Percentiles rank a stretch among this genome's conserved stretches.
These are phyloP conservation scores for Squalus acanthias DNA, from an alignment of 2,797 vertebrate genomes.

Conservation along the genomic window DNA sequence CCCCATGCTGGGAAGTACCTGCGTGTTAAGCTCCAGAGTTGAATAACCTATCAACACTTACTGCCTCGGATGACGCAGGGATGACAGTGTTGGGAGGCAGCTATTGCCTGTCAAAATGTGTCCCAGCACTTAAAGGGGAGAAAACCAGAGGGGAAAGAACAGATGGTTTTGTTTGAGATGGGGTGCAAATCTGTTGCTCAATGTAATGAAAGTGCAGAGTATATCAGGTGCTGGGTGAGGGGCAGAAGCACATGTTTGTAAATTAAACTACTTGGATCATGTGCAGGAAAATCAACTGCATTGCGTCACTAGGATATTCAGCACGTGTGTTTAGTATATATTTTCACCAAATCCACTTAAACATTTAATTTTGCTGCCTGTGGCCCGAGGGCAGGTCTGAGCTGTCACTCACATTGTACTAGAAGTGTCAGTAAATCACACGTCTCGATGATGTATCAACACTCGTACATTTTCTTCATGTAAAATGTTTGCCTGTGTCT, in stretches of 20 bases:
- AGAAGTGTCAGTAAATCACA: background rate
- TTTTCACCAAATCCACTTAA: background rate
- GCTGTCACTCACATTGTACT: background rate
- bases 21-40: background rate
- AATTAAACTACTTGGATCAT: background rate
- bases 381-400: background rate
- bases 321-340: background rate
- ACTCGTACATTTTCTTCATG: background rate
- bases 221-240: background rate
- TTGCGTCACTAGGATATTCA: constrained; percentile 1
- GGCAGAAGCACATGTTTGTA: background rate
- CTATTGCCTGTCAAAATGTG: background rate
- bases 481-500: constrained; percentile 26
- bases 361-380: background rate
- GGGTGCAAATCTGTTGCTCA: background rate
- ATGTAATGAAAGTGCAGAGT: background rate
- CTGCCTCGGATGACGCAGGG: background rate
- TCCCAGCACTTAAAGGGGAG: background rate
- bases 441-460: background rate
- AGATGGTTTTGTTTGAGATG: background rate
- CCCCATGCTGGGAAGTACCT: too few relatives aligned
- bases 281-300: background rate
- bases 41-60: background rate
- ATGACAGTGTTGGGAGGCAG: background rate
- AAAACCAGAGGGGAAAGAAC: background rate